Conservation (phyloP, 1,140 invertebrate genomes). For the Probaryconus sp. region DNA sequence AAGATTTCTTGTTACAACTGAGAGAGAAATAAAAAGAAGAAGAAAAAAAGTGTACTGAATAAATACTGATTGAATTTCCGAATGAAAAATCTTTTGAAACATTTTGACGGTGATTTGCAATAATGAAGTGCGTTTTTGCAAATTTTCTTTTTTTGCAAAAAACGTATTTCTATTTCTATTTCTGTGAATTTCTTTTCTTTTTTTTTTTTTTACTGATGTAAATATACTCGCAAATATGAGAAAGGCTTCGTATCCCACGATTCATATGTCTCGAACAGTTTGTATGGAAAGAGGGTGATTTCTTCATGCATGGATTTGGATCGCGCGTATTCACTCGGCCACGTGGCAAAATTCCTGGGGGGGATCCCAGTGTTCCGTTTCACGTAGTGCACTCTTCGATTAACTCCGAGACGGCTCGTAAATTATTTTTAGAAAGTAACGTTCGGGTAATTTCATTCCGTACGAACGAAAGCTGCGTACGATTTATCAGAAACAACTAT, state of each 20-base stretch:
- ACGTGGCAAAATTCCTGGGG: constrained; percentile 54
- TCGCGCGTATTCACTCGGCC: constrained; percentile 41
- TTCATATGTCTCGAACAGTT: constrained; percentile 15
- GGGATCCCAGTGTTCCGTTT: constrained; percentile 22
- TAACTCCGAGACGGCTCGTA: constrained; percentile 44
- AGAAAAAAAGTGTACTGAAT: too few relatives aligned
- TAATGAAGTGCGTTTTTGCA: too few relatives aligned
- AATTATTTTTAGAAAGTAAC: constrained; percentile 51
- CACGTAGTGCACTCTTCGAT: constrained; percentile 33
- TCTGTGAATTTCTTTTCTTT: too few relatives aligned
- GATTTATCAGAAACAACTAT: too few relatives aligned
- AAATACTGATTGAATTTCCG: too few relatives aligned
- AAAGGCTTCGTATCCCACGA: constrained; percentile 48
- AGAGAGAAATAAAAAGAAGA: too few relatives aligned
- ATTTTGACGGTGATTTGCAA: too few relatives aligned
- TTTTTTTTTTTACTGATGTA: constrained; percentile 54
- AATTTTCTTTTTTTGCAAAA: too few relatives aligned
- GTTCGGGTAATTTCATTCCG: constrained; percentile 26
- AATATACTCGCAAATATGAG: constrained; percentile 26
- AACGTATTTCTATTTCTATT: too few relatives aligned
- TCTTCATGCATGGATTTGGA: constrained; percentile 54
- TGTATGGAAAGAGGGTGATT: constrained; percentile 50
- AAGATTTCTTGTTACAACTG: too few relatives aligned
- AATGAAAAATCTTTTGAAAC: too few relatives aligned
- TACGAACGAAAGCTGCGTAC: background rate